phyloP scores from a whole-genome alignment of 2,888 invertebrate genomes.

The Caenorhabditis becei region DNA sequence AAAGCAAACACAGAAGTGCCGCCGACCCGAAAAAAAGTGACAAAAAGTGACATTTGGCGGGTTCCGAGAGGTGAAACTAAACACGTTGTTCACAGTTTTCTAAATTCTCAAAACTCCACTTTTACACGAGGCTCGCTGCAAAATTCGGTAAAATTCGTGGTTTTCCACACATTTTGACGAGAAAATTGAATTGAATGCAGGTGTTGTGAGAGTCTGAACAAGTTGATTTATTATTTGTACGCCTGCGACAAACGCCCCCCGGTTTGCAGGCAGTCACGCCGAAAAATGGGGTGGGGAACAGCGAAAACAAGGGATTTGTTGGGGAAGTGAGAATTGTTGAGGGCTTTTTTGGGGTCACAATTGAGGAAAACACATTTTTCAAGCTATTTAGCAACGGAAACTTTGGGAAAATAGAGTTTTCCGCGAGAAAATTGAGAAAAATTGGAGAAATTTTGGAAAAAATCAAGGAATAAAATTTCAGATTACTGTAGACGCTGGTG shows the following conservation, averaged over 20 bases:
- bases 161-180: conserved; percentile 24
- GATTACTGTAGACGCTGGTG: background rate
- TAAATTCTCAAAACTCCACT: background rate
- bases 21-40: background rate
- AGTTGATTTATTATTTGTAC: conserved; percentile 54
- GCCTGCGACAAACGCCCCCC: background rate
- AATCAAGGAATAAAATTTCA: conserved; percentile 4
- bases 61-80: background rate
- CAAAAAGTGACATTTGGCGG: conserved; percentile 5
- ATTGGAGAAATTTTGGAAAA: background rate
- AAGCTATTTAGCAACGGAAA: too few species aligned
- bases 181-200: conserved; percentile 37
- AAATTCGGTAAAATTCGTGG: background rate
- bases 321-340: conserved; percentile 18
- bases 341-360: background rate
- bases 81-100: too few species aligned
- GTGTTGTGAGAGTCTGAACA: background rate
- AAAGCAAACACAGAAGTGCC: background rate
- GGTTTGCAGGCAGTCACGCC: background rate
- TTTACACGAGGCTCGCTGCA: background rate
- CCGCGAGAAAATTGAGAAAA: background rate
- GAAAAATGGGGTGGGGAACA: conserved; percentile 11
- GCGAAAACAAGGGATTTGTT: conserved; percentile 41
- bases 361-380: background rate
- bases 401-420: too few species aligned